Evolutionary conservation across 1,140 invertebrate species (phyloP), one percentile per base, ranked within the genome.

Genomic region (Meloidogyne hapla): DNA sequence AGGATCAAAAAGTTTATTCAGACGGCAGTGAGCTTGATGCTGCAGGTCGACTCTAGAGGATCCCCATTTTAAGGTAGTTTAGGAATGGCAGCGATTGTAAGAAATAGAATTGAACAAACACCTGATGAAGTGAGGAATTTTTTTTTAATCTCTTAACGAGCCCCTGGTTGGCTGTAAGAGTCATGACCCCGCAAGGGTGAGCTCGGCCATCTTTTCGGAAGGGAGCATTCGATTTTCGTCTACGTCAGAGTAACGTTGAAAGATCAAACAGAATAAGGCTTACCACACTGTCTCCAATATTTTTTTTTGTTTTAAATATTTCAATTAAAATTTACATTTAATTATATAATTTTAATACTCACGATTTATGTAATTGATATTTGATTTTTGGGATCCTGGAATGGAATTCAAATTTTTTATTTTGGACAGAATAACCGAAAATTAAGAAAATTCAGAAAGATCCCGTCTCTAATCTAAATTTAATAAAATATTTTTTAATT

Each of bases 21-120:
- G n/a, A n/a, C n/a, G n/a, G n/a, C n/a, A n/a, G n/a, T n/a, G n/a
- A n/a, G n/a, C n/a, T 92, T 83, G 95, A 99, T 88, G 93, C 92
- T 73, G 92, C 96, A 40, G 94, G 97, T 6, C 88, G 95, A 95
- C 28, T 94, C 98, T 0, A 90, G 93, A 89, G 92, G 96, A 23
- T 89, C 88, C 82, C 87, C 89, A 88, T 18, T 72, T 69, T 96
- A 99, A 89, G 96, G 96, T 2, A 90, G 92, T 77, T 95, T 95
- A 28, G 96, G 96, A 23, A 99, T 98, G 96, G 94, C 93, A 33
- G 94, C 94, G 18, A 93, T 98, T 71, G 92, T 93, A 9, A 94
- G 95, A 66, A 80, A 72, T n/a, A 33, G 67, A 64, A 45, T 45
- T 15, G 42, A 45, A 18, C 42, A 45, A 15, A 74, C 56, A 74